Percentiles rank a stretch among this genome's conserved stretches.
Conservation (phyloP, 2,888 invertebrate genomes). For the Oscheius onirici region DNA sequence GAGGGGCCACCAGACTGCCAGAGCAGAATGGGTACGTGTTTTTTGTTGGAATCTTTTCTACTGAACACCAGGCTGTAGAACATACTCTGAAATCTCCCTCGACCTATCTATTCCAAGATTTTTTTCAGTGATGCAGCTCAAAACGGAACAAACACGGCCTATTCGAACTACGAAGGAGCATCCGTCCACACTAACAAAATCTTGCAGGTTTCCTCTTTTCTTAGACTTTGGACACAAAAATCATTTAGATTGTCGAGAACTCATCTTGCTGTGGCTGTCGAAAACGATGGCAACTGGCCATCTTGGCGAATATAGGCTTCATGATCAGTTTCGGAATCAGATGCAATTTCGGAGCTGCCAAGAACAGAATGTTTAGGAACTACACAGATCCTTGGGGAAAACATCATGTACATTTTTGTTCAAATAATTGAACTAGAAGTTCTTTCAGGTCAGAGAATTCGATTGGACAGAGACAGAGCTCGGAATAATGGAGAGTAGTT, state of each 20-base stretch:
- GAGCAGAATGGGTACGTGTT: constrained; percentile 10
- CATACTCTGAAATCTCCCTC: too few species aligned
- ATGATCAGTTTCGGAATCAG: constrained; percentile 84
- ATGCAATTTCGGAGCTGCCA: constrained; percentile 98
- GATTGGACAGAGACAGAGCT: constrained; percentile 72
- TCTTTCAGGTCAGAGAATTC: constrained; percentile 71
- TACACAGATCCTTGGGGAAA: constrained; percentile 68
- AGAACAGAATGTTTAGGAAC: constrained; percentile 79
- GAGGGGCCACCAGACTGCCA: background rate
- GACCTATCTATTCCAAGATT: too few species aligned
- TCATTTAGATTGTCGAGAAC: constrained; percentile 52
- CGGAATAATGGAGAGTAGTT: constrained; percentile 90
- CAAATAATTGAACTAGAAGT: background rate
- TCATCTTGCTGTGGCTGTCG: constrained; percentile 72
- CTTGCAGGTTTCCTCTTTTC: constrained; percentile 39
- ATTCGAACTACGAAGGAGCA: constrained; percentile 35
- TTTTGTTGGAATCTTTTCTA: background rate
- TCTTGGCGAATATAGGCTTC: constrained; percentile 74
- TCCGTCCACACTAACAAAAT: constrained; percentile 59
- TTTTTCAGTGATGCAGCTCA: too few species aligned
- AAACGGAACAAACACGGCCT: constrained; percentile 8
- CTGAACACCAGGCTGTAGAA: background rate
- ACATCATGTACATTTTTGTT: constrained; percentile 52
- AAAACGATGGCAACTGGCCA: constrained; percentile 73
- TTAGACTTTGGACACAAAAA: background rate